Base-by-base conservation (phyloP, 2,888 invertebrate genomes). In the Sinelater perroti region DNA sequence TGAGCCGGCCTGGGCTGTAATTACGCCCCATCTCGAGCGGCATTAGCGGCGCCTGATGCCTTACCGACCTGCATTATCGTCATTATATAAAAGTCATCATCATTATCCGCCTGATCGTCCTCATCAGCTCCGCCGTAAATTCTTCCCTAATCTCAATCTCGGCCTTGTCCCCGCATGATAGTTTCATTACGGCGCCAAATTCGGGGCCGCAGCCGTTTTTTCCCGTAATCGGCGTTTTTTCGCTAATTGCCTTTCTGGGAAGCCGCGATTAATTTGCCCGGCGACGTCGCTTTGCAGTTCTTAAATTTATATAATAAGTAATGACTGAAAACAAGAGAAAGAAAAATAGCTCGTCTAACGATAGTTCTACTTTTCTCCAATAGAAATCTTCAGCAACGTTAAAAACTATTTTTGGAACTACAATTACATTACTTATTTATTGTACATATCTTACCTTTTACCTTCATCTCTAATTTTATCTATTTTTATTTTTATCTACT, bases 31-130 rank as follows among this genome's bases (percentile, higher is more conserved):
- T 72, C 72, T 71, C 64, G 66, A 71, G 64, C 70, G 63, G 69
- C 73, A 75, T 73, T 75, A 73, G 73, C 77, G 77, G 76, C 76
- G 77, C 77, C 76, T 75, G 58, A 58, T 58, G 72, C 70, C 70
- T 71, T 73, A 65, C 69, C 64, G 64, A 64, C 72, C 75, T 68
- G 68, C 72, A 72, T 73, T 72, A 75, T 75, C 75, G 73, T 75
- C 75, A 76, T 76, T 75, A 75, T 75, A 75, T 76, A 76, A 75
- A 75, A 76, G 76, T 77, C 77, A 77, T 76, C 75, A 76, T 77
- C 76, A 77, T 77, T 77, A 77, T 73, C 72, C 70, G 71, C 69
- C 72, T 67, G 74, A 74, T 74, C 74, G 67, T 69, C 72, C 70
- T 69, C 70, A 70, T 71, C 71, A 65, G 62, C 56, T 63, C 64